Percentiles rank a stretch among this genome's conserved stretches.
Conservation (phyloP, 2,113 vertebrate genomes). For the Coptodon bakossiorum region DNA sequence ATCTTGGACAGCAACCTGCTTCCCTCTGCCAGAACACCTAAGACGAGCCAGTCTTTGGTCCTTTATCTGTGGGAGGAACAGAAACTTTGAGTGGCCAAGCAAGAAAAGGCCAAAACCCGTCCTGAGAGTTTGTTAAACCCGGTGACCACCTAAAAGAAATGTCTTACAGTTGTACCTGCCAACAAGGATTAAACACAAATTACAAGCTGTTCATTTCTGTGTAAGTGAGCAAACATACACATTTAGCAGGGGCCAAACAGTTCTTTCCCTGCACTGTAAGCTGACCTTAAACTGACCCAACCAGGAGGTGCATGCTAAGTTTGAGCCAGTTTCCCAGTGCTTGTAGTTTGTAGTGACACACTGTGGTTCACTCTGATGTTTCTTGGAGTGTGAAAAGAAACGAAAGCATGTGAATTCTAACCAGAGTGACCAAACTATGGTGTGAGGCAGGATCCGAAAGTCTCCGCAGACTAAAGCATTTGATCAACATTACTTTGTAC, state of each 20-base stretch:
- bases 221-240: not conserved
- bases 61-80: not conserved
- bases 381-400: not conserved
- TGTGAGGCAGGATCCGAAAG: rapidly evolving
- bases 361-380: not conserved
- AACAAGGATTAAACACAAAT: not conserved
- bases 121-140: not conserved
- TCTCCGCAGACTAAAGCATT: not conserved
- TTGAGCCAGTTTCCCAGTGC: not conserved
- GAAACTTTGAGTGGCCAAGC: not conserved
- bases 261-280: not conserved
- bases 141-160: not conserved
- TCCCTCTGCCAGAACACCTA: not conserved
- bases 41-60: not conserved
- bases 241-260: not conserved
- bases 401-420: not conserved
- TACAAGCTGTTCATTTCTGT: not conserved
- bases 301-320: not conserved
- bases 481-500: not conserved
- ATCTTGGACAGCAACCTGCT: not conserved
- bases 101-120: not conserved
- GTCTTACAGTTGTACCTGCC: not conserved
- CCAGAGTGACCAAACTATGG: not conserved
- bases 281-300: not conserved
- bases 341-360: not conserved